Evolutionary conservation across 2,797 vertebrate genomes (phyloP), one percentile per base, ranked within the genome.

Genomic region (Danio albolineatus): DNA sequence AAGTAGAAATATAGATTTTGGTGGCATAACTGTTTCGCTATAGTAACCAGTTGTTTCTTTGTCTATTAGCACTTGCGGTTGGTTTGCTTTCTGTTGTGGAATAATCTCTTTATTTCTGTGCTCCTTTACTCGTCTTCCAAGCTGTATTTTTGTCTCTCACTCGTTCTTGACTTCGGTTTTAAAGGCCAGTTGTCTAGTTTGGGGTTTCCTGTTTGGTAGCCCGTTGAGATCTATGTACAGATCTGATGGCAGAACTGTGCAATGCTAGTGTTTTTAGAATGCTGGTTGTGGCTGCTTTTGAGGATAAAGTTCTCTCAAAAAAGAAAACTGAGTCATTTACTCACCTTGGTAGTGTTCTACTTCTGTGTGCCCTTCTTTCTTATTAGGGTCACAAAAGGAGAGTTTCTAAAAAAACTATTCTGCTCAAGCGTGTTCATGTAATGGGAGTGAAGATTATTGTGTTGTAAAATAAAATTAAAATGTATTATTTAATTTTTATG

Each of bases 1-100:
- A 12, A 53, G 7, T 60, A 71, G n/a, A 75, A 79, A 82, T 82
- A 79, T 82, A 17, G 66, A 82, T 79, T 44, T 70, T 10, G 2
- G 10, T 73, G 69, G 73, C 59, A 64, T 73, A 72, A 79, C 59
- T 17, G 8, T 67, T 36, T 74, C 39, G 16, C 70, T 38, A 74
- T 78, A 82, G 81, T 60, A 80, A 79, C 73, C 5, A 7, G 28
- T 28, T 28, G 3, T 19, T 17, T 39, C 41, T 44, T 7, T 64
- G 57, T 64, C 16, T 54, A 19, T 19, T 48, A 19, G 67, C 14
- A 10, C n/a, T 64, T 43, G 28, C 7, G 1, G 39, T n/a, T 54
- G 36, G 12, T 10, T 70, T 59, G 14, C 66, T 43, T 60, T 61
- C 56, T 39, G 43, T 36, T 51, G 16, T 51, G 36, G 65, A 43